Percentiles rank a stretch among this genome's conserved stretches.
These are phyloP conservation scores for Mnemiopsis leidyi DNA, from an alignment of 37 sponge, comb jelly and placozoan genomes.

Conservation along the genomic window DNA sequence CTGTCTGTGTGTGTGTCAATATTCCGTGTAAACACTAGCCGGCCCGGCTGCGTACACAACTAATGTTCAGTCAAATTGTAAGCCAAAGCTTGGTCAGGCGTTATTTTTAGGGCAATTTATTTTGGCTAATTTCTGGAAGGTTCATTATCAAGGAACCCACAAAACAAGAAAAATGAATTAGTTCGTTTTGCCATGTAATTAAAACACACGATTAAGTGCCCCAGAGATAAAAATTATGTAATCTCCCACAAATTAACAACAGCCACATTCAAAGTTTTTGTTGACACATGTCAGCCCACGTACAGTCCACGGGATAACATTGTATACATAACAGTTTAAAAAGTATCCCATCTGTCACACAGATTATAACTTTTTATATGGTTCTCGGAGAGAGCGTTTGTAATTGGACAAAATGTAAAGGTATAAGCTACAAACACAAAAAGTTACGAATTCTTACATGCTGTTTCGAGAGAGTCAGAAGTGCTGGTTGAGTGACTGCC, in stretches of 20 bases:
- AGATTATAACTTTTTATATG: no score
- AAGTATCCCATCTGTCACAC: no score
- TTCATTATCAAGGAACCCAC: not conserved
- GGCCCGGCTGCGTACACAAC: not conserved
- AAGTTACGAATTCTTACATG: no score
- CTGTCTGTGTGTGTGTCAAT: no score
- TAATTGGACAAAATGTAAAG: no score
- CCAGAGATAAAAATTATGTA: not conserved
- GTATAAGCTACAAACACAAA: no score
- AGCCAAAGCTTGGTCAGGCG: not conserved
- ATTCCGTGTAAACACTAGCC: not conserved
- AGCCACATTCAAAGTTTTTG: not conserved
- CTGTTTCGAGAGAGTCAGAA: slow-evolving; percentile 19
- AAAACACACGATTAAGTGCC: not conserved
- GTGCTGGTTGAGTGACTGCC: slow-evolving; percentile 56
- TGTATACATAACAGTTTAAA: no score
- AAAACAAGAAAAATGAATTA: not conserved
- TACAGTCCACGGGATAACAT: not conserved
- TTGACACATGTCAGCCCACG: not conserved
- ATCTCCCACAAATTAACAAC: not conserved
- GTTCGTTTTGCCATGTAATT: not conserved
- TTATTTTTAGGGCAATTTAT: not conserved
- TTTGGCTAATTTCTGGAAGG: not conserved
- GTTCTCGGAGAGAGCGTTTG: no score
- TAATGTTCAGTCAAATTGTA: not conserved